Base-by-base conservation (phyloP, 2,888 invertebrate genomes). In the Thyatira batis region DNA sequence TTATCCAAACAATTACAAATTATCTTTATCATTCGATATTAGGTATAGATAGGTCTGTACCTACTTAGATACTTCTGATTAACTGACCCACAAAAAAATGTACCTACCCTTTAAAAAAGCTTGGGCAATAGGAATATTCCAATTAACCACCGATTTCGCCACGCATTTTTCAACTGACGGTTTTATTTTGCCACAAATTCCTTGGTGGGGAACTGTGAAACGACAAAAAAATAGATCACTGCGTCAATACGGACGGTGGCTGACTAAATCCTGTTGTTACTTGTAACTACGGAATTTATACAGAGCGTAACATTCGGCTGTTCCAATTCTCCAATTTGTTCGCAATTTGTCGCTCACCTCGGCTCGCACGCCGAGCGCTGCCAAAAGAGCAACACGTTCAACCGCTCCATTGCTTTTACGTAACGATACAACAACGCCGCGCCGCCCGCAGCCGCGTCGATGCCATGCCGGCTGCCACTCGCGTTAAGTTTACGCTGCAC, bases 261-360 rank as follows among this genome's bases (percentile, higher is more conserved):
- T 27, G 43, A 39, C 52, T 56, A 61, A 63, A 69, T 65, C 57
- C 60, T 45, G 53, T 58, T 65, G 61, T 63, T 61, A 61, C 60
- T 45, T 61, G 63, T 60, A 56, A 64, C 70, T 61, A 61, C 51
- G 59, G 57, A 66, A 61, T 66, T 55, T 62, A 57, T 56, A 57
- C 50, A 53, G 49, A 53, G 28, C 65, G 53, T 52, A 63, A 67
- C 58, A 60, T 58, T 52, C 60, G 49, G 65, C 53, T 63, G 63
- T 61, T 61, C 62, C 55, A 63, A 64, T 67, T 57, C 61, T 46
- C 68, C 67, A 77, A 74, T 76, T 76, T 73, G 71, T 71, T 63
- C 54, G 63, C 65, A 67, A 70, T 74, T 72, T 68, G 62, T 61
- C 63, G 60, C 61, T 65, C 62, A 72, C 65, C 69, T 71, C 69